Evolutionary conservation across 2,113 vertebrate species (phyloP).

Genomic region (Speoplatyrhinus poulsoni): DNA sequence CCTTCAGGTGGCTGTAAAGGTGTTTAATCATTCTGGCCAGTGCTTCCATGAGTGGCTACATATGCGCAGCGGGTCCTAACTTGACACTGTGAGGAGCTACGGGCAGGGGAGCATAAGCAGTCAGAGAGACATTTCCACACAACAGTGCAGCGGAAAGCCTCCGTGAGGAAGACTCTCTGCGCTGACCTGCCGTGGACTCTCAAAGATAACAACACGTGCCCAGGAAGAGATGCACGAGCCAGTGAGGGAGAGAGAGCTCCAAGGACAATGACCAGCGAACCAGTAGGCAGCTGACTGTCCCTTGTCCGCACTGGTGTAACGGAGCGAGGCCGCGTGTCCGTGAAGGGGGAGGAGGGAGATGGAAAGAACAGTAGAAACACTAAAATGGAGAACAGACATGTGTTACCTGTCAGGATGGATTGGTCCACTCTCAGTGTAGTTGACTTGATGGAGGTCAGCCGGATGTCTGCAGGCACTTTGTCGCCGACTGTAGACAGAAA

Average conservation of each 20-base stretch:
- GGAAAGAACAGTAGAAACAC: conserved; percentile 21
- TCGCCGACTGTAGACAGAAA: conserved; percentile 87
- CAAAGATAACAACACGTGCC: conserved; percentile 24
- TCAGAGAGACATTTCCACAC: conserved; percentile 2
- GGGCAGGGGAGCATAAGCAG: not conserved
- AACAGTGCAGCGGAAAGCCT: conserved; percentile 8
- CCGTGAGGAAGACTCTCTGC: conserved; percentile 29
- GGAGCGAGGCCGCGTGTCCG: conserved; percentile 45
- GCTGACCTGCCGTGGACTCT: conserved; percentile 20
- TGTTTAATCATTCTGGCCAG: not conserved
- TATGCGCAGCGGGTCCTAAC: not conserved
- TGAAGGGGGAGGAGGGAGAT: conserved; percentile 54
- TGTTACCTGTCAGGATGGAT: conserved; percentile 94
- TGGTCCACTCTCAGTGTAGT: conserved; percentile 97
- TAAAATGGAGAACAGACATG: not conserved
- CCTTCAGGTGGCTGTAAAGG: not conserved
- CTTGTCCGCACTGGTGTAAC: conserved; percentile 28
- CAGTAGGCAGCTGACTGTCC: conserved; percentile 36
- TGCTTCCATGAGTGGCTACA: not conserved
- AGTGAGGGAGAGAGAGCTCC: not conserved
- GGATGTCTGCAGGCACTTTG: conserved; percentile 98
- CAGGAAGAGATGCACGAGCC: not conserved
- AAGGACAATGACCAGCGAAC: not conserved
- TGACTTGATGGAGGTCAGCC: conserved; percentile 95
- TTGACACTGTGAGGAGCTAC: not conserved